phyloP scores from a whole-genome alignment of 2,888 invertebrate genomes.

The Lissonota sp. region DNA sequence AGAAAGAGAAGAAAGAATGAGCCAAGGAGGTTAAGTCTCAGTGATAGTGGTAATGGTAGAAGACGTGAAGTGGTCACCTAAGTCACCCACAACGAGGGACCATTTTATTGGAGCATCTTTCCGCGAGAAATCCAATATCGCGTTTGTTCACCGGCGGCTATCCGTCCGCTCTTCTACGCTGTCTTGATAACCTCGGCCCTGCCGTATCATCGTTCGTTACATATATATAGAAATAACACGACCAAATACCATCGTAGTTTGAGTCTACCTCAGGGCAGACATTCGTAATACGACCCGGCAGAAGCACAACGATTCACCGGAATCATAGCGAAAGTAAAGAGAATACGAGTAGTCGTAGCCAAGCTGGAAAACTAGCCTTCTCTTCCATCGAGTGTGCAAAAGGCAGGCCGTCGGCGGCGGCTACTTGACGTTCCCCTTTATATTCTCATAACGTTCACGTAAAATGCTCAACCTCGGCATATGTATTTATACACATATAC shows the following conservation, averaged over 20 bases:
- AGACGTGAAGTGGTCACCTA: constrained; percentile 74
- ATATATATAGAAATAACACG: background rate
- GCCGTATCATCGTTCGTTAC: background rate
- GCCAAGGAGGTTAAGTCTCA: constrained; percentile 63
- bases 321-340: constrained; percentile 27
- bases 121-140: constrained; percentile 78
- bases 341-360: constrained; percentile 26
- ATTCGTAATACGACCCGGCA: constrained; percentile 10
- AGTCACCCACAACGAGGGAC: constrained; percentile 72
- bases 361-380: constrained; percentile 54
- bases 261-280: constrained; percentile 30
- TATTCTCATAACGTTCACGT: constrained; percentile 57
- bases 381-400: constrained; percentile 54
- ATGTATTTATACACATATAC: background rate
- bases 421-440: constrained; percentile 45
- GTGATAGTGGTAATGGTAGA: constrained; percentile 62
- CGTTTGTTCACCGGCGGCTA: constrained; percentile 75
- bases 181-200: constrained; percentile 8
- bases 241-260: constrained; percentile 15
- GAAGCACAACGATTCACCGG: constrained; percentile 44
- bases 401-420: constrained; percentile 60
- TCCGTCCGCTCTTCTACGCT: constrained; percentile 67
- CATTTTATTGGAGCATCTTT: constrained; percentile 82
- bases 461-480: constrained; percentile 26
- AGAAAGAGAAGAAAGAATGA: constrained; percentile 56